A percentile compares a stretch with the other conserved stretches of the same genome.
Evolutionary conservation across 2,797 vertebrate species (phyloP).

Genomic region (Lateolabrax maculatus): DNA sequence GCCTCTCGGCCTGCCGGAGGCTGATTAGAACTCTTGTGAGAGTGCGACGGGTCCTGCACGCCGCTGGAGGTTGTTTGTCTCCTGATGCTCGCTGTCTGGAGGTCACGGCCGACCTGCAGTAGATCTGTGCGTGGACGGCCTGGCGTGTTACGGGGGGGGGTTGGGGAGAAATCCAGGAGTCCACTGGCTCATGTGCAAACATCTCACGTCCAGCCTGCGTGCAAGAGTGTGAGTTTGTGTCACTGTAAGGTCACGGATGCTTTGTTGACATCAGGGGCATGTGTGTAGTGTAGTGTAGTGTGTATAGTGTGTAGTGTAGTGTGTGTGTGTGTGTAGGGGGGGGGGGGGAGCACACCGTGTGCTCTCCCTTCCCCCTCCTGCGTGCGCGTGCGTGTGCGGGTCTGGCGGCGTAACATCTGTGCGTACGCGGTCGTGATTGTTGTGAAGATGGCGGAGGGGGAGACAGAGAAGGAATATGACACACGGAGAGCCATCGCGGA

Average conservation of each 20-base stretch:
- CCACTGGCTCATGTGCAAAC: constrained; percentile 5
- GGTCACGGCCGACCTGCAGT: constrained; percentile 21
- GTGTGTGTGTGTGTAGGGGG: too few species aligned
- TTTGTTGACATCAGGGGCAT: constrained; percentile 69
- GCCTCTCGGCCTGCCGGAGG: neutral
- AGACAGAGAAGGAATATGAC: constrained; percentile 95
- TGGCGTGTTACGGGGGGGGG: neutral
- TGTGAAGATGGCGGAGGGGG: constrained; percentile 99
- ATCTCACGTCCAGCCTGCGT: neutral
- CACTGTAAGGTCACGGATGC: constrained; percentile 57
- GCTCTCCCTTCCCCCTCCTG: constrained; percentile 62
- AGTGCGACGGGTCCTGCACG: neutral
- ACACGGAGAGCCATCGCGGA: constrained; percentile 89
- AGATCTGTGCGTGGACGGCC: neutral
- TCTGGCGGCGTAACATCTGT: constrained; percentile 86
- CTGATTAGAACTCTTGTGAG: neutral
- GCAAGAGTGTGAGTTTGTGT: constrained; percentile 33
- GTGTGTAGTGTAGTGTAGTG: too few species aligned
- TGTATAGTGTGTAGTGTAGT: too few species aligned
- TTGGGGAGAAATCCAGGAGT: neutral
- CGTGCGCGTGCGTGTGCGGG: constrained; percentile 83
- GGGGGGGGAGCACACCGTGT: constrained; percentile 50
- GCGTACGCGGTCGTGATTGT: constrained; percentile 97
- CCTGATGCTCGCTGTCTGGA: constrained; percentile 5
- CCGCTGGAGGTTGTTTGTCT: neutral